Conservation (phyloP, 2,797 vertebrate genomes). For the Hypotaenidia okinawae region DNA sequence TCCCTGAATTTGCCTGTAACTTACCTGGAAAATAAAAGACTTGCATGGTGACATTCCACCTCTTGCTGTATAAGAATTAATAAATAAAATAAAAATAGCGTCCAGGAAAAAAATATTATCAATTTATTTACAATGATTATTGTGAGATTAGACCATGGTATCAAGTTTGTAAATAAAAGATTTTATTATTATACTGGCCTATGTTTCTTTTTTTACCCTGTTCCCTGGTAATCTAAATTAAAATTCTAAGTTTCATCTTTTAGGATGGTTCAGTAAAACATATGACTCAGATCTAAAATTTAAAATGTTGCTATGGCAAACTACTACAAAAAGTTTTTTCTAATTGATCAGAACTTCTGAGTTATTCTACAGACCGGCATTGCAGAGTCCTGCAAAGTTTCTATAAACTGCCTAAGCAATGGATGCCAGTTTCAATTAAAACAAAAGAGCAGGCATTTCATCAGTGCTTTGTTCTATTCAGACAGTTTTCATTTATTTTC, state of each 20-base stretch:
- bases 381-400: not conserved
- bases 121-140: not conserved
- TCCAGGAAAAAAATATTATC: not conserved
- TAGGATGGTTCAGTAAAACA: not conserved
- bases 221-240: not conserved
- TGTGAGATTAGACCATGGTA: not conserved
- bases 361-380: not conserved
- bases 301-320: not conserved
- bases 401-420: not conserved
- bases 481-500: not conserved
- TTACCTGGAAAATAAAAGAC: not conserved
- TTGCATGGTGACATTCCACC: not conserved
- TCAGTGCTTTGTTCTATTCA: not conserved
- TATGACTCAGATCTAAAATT: not conserved
- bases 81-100: no score
- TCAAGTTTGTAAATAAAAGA: not conserved
- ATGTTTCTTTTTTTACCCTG: not conserved
- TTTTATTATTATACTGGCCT: not conserved
- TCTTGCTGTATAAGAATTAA: not conserved
- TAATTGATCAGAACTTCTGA: not conserved
- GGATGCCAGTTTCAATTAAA: not conserved
- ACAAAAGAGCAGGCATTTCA: not conserved
- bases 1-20: not conserved
- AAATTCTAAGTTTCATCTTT: not conserved
- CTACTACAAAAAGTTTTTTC: not conserved